These are phyloP conservation scores for Archilochus colubris DNA, from an alignment of 2,113 vertebrate genomes.

Conservation along the genomic window DNA sequence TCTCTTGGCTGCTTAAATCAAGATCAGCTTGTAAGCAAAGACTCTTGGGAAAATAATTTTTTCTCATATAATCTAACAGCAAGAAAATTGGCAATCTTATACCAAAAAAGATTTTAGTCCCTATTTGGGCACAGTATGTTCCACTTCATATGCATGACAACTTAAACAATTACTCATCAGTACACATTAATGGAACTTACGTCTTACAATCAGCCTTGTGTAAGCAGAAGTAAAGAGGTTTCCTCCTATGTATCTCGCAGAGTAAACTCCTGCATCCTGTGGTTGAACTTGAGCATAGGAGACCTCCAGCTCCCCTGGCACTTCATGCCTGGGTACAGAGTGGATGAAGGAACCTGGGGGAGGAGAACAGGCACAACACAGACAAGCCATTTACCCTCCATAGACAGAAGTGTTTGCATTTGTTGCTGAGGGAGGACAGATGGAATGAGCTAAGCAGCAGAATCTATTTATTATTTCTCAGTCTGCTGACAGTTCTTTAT, in stretches of 20 bases:
- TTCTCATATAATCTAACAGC: not conserved
- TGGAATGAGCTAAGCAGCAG: not conserved
- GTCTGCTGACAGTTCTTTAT: not conserved
- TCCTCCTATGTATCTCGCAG: constrained; percentile 85
- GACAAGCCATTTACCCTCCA: not conserved
- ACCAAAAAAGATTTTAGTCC: not conserved
- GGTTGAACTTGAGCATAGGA: constrained; percentile 64
- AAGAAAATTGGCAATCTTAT: not conserved
- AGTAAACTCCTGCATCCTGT: constrained; percentile 83
- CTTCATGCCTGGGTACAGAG: constrained; percentile 81
- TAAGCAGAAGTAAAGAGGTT: constrained; percentile 81
- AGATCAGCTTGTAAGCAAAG: not conserved
- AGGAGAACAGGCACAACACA: not conserved
- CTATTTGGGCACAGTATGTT: not conserved
- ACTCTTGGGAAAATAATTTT: not conserved
- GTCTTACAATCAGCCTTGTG: constrained; percentile 87
- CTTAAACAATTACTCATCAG: not conserved
- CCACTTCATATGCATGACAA: not conserved
- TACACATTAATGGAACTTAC: constrained; percentile 72
- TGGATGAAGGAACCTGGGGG: constrained; percentile 80
- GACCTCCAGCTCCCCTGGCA: constrained; percentile 75
- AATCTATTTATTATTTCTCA: not conserved
- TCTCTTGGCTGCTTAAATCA: not conserved
- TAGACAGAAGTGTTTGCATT: not conserved
- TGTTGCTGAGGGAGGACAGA: not conserved